These are phyloP conservation scores for Saxidomus purpurata DNA, from an alignment of 1,140 invertebrate genomes.

Conservation along the genomic window DNA sequence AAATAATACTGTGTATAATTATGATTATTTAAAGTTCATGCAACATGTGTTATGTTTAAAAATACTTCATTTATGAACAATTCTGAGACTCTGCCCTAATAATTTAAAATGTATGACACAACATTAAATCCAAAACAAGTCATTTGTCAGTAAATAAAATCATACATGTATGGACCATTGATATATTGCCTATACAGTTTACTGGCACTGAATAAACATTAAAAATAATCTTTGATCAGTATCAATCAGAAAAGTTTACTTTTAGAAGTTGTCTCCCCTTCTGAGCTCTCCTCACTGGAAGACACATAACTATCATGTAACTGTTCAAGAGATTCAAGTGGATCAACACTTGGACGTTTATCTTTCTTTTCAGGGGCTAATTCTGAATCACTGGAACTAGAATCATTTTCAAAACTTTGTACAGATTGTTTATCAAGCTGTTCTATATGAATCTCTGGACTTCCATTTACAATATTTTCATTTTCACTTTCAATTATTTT, in stretches of 20 bases:
- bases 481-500: conserved; percentile 59
- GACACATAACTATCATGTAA: conserved; percentile 66
- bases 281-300: conserved; percentile 67
- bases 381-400: conserved; percentile 68
- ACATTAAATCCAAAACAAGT: too few relatives aligned
- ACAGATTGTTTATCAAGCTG: conserved; percentile 24
- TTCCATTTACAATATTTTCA: conserved; percentile 54
- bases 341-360: conserved; percentile 75
- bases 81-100: too few relatives aligned
- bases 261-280: conserved; percentile 49
- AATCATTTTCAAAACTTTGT: conserved; percentile 40
- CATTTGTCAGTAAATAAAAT: too few relatives aligned
- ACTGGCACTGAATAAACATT: too few relatives aligned
- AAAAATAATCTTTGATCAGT: neutral
- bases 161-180: too few relatives aligned
- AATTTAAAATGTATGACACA: too few relatives aligned
- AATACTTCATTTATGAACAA: too few relatives aligned
- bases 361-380: conserved; percentile 34
- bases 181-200: too few relatives aligned
- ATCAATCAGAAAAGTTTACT: conserved; percentile 23
- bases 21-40: too few relatives aligned
- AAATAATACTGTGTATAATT: too few relatives aligned
- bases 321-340: conserved; percentile 74
- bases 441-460: conserved; percentile 8
- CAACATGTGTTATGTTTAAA: too few relatives aligned